Base-by-base conservation (phyloP, 2,888 invertebrate genomes). In the Acanthococcus lagerstroemiae region DNA sequence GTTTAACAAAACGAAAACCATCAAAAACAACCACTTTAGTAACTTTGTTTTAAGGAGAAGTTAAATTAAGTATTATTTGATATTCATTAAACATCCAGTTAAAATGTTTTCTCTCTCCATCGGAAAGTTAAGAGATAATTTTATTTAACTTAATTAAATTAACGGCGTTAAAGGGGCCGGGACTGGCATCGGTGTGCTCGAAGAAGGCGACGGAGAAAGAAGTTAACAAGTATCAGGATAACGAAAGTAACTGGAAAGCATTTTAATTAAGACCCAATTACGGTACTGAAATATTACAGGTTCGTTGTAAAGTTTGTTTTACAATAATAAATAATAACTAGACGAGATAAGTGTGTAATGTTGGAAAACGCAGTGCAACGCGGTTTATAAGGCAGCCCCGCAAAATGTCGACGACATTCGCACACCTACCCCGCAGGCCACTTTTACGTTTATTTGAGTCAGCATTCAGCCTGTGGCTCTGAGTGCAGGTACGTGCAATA, bases 41-140 rank as follows among this genome's bases (percentile, higher is more conserved):
- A 44, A 58, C 58, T 58, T 58, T 58, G 58, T 46, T 58, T 46
- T 58, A 65, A 65, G 65, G 37, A 55, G 55, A 63, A 65, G 65
- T 65, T 65, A 54, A 65, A 65, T 65, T 65, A 65, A 65, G 65
- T 65, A 65, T 65, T 65, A 65, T 65, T 65, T 65, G 65, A 65
- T 65, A 65, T 65, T 65, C 65, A 65, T 65, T 65, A 65, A 65
- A 65, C 48, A 58, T 58, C 58, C 58, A 24, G 58, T 58, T 58
- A 58, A 58, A 58, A 58, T 58, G 58, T 58, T 58, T 54, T 58
- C 58, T 45, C 58, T 58, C 48, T 58, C 58, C 58, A 48, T 58
- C 48, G 46, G 46, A 48, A 58, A 58, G 46, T 58, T 58, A 24
- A 58, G 58, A 58, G 58, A 58, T 58, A 58, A 58, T 58, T 58